Conservation (phyloP, 2,888 invertebrate genomes). For the Phania funesta region DNA sequence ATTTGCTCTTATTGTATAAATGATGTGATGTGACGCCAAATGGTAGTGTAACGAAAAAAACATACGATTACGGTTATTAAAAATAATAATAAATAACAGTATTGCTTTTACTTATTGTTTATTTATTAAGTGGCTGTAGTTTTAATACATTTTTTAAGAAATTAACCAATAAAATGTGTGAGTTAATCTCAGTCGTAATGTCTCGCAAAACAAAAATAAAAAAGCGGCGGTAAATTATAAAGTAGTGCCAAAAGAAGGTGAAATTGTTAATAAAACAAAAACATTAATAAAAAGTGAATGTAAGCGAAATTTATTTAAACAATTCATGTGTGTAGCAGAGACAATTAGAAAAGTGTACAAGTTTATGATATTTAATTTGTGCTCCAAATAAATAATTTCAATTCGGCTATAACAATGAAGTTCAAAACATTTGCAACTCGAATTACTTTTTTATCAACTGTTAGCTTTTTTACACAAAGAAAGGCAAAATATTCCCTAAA, state of each 20-base stretch:
- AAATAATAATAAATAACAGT: neutral
- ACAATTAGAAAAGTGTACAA: too few species aligned
- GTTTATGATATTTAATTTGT: too few species aligned
- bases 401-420: too few species aligned
- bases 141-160: neutral
- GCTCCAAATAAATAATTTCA: too few species aligned
- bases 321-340: too few species aligned
- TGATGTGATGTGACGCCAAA: neutral
- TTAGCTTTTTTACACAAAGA: too few species aligned
- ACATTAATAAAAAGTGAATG: neutral
- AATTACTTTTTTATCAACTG: too few species aligned
- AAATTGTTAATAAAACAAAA: neutral
- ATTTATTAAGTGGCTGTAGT: neutral
- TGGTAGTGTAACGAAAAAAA: neutral
- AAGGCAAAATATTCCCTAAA: too few species aligned
- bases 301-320: neutral
- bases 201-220: neutral
- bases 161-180: neutral
- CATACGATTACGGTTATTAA: conserved; percentile 22
- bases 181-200: neutral
- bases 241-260: neutral
- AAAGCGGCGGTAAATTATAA: neutral
- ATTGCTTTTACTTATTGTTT: neutral
- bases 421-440: too few species aligned
- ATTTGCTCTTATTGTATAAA: neutral